A percentile compares a stretch with the other conserved stretches of the same genome.
Evolutionary conservation across 2,113 vertebrate species (phyloP).

Genomic region (Neofelis nebulosa): DNA sequence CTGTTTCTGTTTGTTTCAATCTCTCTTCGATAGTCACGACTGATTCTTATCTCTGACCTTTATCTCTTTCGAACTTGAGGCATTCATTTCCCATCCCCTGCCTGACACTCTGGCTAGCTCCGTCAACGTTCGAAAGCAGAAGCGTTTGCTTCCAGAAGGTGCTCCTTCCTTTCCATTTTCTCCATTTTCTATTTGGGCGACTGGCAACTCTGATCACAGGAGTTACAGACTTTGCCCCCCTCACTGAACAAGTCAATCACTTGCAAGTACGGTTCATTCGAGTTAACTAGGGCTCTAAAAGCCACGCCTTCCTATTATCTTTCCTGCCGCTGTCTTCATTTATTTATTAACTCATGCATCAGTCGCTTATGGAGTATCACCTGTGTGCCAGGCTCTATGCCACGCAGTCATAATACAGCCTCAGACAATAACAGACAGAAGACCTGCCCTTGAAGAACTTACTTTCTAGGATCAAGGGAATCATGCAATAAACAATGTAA

Average conservation of each 20-base stretch:
- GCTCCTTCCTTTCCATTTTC: not conserved
- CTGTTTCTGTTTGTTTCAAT: not conserved
- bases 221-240: not conserved
- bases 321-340: fast-evolving
- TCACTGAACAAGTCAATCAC: not conserved
- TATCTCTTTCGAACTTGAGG: not conserved
- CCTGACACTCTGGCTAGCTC: not conserved
- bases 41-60: not conserved
- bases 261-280: not conserved
- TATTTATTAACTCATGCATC: not conserved
- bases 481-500: too few species aligned
- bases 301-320: not conserved
- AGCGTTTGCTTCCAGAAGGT: not conserved
- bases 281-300: not conserved
- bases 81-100: not conserved
- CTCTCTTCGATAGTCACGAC: not conserved
- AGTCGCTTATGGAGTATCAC: too few species aligned
- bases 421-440: not conserved
- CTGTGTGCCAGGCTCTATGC: fast-evolving
- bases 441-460: not conserved
- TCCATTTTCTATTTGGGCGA: not conserved
- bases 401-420: not conserved
- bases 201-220: not conserved
- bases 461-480: not conserved
- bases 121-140: not conserved